Evolutionary conservation across 2,113 vertebrate genomes (phyloP).

Genomic region (Cebidichthys violaceus): DNA sequence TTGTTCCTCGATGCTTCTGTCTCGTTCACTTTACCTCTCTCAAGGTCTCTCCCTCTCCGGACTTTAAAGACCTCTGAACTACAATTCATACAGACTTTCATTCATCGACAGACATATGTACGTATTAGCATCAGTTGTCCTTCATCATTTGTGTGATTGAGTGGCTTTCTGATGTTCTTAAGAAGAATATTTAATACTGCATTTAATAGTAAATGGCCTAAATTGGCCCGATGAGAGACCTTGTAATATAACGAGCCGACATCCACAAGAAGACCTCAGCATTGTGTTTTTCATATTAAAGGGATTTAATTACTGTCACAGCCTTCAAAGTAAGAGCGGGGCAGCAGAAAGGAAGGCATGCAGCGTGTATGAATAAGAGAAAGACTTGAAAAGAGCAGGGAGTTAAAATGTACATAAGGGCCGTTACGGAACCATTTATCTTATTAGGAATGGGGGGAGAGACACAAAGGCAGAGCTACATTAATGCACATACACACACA

Average conservation of each 20-base stretch:
- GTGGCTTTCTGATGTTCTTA: slow-evolving; percentile 44
- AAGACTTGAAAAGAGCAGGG: slow-evolving; percentile 37
- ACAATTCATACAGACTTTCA: neutral
- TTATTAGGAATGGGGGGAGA: slow-evolving; percentile 30
- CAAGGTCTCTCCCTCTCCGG: neutral
- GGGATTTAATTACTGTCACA: slow-evolving; percentile 45
- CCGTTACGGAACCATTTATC: slow-evolving; percentile 61
- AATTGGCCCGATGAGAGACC: slow-evolving; percentile 32
- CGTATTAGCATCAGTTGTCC: slow-evolving; percentile 10
- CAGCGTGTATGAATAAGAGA: neutral
- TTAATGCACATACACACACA: slow-evolving; percentile 4
- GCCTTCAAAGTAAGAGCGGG: slow-evolving; percentile 46
- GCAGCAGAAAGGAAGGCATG: slow-evolving; percentile 14
- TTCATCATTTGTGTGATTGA: slow-evolving; percentile 24
- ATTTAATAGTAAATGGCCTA: slow-evolving; percentile 12
- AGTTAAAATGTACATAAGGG: slow-evolving; percentile 44
- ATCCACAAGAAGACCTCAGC: slow-evolving; percentile 4
- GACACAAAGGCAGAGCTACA: slow-evolving; percentile 34
- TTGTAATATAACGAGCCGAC: slow-evolving; percentile 1
- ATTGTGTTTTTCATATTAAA: slow-evolving; percentile 37
- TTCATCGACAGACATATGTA: neutral
- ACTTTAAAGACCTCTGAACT: neutral
- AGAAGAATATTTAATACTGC: slow-evolving; percentile 16
- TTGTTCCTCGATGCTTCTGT: neutral
- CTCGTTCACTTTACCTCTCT: neutral